A percentile compares a stretch with the other conserved stretches of the same genome.
Evolutionary conservation across 2,888 invertebrate genomes (phyloP).

Genomic region (Seladonia tumulorum): DNA sequence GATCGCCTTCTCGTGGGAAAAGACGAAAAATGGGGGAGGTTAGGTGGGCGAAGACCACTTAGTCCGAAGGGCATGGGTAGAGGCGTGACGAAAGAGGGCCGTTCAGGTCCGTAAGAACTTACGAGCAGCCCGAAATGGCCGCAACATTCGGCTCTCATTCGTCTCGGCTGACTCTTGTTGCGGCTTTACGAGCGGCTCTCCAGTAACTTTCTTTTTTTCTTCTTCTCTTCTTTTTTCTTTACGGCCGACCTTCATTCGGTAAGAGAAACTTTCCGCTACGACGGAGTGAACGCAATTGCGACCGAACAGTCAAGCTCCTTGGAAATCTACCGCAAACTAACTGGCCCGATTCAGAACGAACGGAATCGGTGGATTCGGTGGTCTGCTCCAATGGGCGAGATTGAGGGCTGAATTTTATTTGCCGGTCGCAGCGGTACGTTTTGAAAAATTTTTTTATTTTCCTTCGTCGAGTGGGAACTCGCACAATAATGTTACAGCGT

Average conservation of each 20-base stretch:
- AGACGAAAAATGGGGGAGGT: not conserved
- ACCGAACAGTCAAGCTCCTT: slow-evolving; percentile 39
- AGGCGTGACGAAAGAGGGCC: slow-evolving; percentile 49
- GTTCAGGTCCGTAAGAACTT: slow-evolving; percentile 46
- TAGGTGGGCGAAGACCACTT: slow-evolving; percentile 19
- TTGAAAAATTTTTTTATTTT: not conserved
- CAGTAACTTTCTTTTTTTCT: slow-evolving; percentile 37
- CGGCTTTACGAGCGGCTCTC: slow-evolving; percentile 56
- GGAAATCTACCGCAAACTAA: slow-evolving; percentile 18
- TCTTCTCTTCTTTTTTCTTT: slow-evolving; percentile 46
- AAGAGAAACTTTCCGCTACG: slow-evolving; percentile 45
- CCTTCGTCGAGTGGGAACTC: not conserved
- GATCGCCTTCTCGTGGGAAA: slow-evolving; percentile 10
- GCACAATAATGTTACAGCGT: not conserved
- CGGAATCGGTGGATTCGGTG: slow-evolving; percentile 24
- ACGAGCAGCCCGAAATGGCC: slow-evolving; percentile 46
- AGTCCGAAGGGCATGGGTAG: slow-evolving; percentile 12
- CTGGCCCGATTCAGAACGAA: slow-evolving; percentile 11
- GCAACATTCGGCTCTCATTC: slow-evolving; percentile 56
- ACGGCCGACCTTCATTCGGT: slow-evolving; percentile 48
- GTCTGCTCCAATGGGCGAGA: not conserved
- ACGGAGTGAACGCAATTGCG: slow-evolving; percentile 49
- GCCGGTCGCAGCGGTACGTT: not conserved
- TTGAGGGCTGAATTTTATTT: slow-evolving; percentile 1
- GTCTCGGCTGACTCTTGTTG: slow-evolving; percentile 54